Evolutionary conservation across 1,140 invertebrate species (phyloP), one percentile per base, ranked within the genome.

Genomic region (Potamilus streckersoni): DNA sequence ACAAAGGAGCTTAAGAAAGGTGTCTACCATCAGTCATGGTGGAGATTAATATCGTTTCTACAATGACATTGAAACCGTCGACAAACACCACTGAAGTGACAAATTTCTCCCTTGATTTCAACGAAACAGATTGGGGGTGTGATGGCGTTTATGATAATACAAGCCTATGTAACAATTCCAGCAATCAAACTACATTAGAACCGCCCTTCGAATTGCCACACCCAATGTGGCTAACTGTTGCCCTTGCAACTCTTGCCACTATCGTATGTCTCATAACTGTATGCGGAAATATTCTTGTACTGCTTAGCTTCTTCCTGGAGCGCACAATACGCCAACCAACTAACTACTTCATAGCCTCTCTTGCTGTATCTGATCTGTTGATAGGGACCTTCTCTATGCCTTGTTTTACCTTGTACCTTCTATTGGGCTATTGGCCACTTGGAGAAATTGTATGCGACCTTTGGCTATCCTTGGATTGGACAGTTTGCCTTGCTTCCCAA

Each of bases 401-500:
- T 23, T 97, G 98, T 89, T 98, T 96, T 90, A 97, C 96, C 12
- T 94, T 98, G 64, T 99, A 99, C 91, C 94, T 99, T 62, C 91
- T 99, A 70, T 81, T 90, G 17, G 96, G 95, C 27, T 95, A 96
- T 85, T 99, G 98, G 98, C 95, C 98, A 86, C 92, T 99, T 67
- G 98, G 98, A 20, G 95, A 96, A 16, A 93, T 99, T 72, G 92
- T 99, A 0, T 99, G 98, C 89, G 98, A 99, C 90, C 92, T 99
- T 57, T 99, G 98, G 98, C 92, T 99, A 1, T 98, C 98, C 0
- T 95, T 99, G 23, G 98, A 99, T 91, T 99, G 99, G 90, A 99
- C 98, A 11, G 98, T 99, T 2, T 99, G 98, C 87, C 92, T 99
- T 27, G 97, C 99, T 8, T 99, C 98, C 3, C 98, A 99, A 89